Evolutionary conservation across 1,140 invertebrate species (phyloP).

Genomic region (Anagrus nilaparvatae): DNA sequence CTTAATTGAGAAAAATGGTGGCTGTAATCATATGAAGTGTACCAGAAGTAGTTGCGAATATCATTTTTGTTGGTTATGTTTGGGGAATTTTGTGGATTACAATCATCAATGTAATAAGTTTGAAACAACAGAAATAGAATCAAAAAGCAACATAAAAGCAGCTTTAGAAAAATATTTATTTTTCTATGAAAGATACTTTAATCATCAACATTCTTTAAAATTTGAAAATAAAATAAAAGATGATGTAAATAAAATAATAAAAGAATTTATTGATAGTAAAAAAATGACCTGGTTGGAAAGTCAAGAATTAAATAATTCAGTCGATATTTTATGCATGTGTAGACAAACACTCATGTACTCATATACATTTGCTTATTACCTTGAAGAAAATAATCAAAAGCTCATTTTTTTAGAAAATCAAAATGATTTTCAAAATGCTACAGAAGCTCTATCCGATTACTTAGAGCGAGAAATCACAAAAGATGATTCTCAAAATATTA

Average conservation of each 20-base stretch:
- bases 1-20: slow-evolving; percentile 96
- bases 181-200: slow-evolving; percentile 98
- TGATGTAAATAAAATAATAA: slow-evolving; percentile 93
- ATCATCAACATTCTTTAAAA: slow-evolving; percentile 97
- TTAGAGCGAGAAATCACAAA: slow-evolving; percentile 95
- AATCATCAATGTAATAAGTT: slow-evolving; percentile 97
- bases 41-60: slow-evolving; percentile 96
- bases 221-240: slow-evolving; percentile 53
- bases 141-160: too few relatives aligned
- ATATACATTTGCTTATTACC: slow-evolving; percentile 97
- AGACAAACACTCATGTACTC: slow-evolving; percentile 98
- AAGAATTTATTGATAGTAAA: too few relatives aligned
- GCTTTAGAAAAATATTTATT: slow-evolving; percentile 90
- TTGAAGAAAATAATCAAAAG: slow-evolving; percentile 95
- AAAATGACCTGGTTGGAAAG: slow-evolving; percentile 99
- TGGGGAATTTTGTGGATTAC: slow-evolving; percentile 96
- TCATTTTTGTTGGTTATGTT: slow-evolving; percentile 99
- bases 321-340: slow-evolving; percentile 95
- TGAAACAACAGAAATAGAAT: slow-evolving; percentile 91
- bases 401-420: slow-evolving; percentile 99
- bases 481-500: slow-evolving; percentile 94
- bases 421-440: slow-evolving; percentile 92
- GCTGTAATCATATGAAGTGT: slow-evolving; percentile 99
- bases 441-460: slow-evolving; percentile 93
- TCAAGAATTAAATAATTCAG: slow-evolving; percentile 93